phyloP scores from a whole-genome alignment of 1,140 invertebrate genomes.

The Drosophila tropicalis region DNA sequence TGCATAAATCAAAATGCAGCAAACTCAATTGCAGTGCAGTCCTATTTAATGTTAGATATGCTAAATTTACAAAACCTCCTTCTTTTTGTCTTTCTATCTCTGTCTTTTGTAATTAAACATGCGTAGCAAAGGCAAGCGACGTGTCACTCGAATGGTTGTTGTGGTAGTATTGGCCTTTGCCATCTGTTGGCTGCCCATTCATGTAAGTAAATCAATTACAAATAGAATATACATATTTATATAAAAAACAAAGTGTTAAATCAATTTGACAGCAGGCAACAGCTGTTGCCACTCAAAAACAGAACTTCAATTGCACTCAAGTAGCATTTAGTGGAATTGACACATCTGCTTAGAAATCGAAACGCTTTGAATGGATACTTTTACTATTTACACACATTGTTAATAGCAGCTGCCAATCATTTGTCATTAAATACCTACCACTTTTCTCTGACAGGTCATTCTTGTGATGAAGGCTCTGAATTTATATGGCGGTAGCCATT shows the following conservation, averaged over 20 bases:
- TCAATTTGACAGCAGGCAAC: not conserved
- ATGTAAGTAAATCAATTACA: constrained; percentile 85
- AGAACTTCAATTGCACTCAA: constrained; percentile 1
- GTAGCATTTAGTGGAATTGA: constrained; percentile 52
- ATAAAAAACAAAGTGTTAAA: constrained; percentile 1
- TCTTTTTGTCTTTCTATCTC: constrained; percentile 1
- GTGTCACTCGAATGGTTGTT: constrained; percentile 96
- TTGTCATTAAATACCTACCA: not conserved
- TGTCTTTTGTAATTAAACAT: not conserved
- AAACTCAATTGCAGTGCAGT: not conserved
- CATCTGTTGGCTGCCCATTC: constrained; percentile 97
- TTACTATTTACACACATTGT: constrained; percentile 56
- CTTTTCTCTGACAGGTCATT: constrained; percentile 86
- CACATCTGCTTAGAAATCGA: constrained; percentile 42
- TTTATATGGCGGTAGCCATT: constrained; percentile 86
- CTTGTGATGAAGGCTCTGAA: constrained; percentile 91
- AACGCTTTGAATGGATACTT: constrained; percentile 1
- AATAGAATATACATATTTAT: not conserved
- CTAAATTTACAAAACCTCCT: not conserved
- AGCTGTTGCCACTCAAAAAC: constrained; percentile 10
- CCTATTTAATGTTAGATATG: constrained; percentile 37
- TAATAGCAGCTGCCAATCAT: constrained; percentile 26
- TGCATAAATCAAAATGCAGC: constrained; percentile 57
- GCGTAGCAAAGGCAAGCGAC: constrained; percentile 90
- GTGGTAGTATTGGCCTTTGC: constrained; percentile 97